phyloP scores from a whole-genome alignment of 2,113 vertebrate genomes.

The Capra hircus region DNA sequence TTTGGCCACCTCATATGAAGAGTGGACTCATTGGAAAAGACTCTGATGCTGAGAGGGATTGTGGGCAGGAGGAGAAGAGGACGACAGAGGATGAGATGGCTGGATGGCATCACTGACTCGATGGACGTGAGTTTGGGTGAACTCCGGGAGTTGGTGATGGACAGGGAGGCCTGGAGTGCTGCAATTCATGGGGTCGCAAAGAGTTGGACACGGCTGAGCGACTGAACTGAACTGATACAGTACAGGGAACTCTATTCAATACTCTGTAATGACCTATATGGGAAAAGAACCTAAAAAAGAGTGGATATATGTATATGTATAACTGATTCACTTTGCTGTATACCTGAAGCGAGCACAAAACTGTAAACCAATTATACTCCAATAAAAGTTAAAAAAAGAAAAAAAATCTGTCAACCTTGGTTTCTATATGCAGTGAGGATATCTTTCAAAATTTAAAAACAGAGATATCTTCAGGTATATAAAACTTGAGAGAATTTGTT shows the following conservation, averaged over 20 bases:
- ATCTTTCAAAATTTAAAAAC: neutral
- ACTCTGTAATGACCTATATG: neutral
- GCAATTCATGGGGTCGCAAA: too few species aligned
- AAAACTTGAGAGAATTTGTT: slow-evolving; percentile 9
- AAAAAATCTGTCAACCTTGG: neutral
- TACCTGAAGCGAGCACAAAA: neutral
- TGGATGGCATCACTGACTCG: too few species aligned
- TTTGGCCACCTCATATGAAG: too few species aligned
- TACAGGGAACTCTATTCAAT: neutral
- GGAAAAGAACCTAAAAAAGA: neutral
- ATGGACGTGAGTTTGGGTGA: too few species aligned
- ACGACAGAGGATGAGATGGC: too few species aligned
- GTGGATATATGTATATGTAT: neutral
- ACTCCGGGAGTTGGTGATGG: too few species aligned
- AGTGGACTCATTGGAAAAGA: too few species aligned
- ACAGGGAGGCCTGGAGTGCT: too few species aligned
- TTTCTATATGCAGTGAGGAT: neutral
- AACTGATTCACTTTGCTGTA: neutral
- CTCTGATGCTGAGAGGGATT: too few species aligned
- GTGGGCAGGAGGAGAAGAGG: too few species aligned
- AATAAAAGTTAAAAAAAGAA: neutral
- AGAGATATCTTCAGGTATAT: neutral
- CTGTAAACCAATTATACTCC: neutral
- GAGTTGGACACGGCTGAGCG: too few species aligned
- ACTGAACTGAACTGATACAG: neutral